Evolutionary conservation across 2,888 invertebrate species (phyloP).

Genomic region (Panopea generosa): DNA sequence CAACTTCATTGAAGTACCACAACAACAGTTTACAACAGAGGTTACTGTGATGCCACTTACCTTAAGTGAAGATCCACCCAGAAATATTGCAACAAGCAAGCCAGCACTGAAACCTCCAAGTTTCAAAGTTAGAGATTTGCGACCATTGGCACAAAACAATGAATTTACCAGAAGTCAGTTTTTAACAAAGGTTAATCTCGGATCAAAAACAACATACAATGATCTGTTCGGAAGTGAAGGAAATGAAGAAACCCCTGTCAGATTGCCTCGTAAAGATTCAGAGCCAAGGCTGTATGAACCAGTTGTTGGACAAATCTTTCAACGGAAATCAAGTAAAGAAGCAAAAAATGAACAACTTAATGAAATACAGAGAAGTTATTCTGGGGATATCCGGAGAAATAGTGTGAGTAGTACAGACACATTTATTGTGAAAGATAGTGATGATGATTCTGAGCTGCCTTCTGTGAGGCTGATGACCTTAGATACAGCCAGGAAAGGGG

Average conservation of each 20-base stretch:
- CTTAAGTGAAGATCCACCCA: not conserved
- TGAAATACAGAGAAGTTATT: not conserved
- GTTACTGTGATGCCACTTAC: conserved; percentile 6
- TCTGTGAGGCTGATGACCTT: no score
- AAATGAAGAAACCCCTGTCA: no score
- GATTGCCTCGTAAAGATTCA: not conserved
- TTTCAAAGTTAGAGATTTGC: conserved; percentile 73
- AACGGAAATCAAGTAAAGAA: conserved; percentile 1
- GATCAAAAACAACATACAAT: not conserved
- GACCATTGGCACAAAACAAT: conserved; percentile 74
- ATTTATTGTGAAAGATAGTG: conserved; percentile 78
- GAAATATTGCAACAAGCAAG: not conserved
- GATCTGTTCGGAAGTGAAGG: not conserved
- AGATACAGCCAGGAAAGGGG: conserved; percentile 14
- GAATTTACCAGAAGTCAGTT: conserved; percentile 74
- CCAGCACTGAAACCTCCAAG: not conserved
- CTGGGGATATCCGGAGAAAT: conserved; percentile 33
- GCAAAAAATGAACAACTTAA: not conserved
- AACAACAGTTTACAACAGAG: conserved; percentile 7
- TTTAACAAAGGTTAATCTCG: conserved; percentile 10
- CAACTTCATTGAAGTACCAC: not conserved
- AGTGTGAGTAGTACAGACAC: conserved; percentile 77
- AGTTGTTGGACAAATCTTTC: conserved; percentile 41
- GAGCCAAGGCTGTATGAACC: conserved; percentile 43
- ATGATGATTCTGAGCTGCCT: conserved; percentile 55